Conservation (phyloP, 2,888 invertebrate genomes). For the Agonopterix heracliana region DNA sequence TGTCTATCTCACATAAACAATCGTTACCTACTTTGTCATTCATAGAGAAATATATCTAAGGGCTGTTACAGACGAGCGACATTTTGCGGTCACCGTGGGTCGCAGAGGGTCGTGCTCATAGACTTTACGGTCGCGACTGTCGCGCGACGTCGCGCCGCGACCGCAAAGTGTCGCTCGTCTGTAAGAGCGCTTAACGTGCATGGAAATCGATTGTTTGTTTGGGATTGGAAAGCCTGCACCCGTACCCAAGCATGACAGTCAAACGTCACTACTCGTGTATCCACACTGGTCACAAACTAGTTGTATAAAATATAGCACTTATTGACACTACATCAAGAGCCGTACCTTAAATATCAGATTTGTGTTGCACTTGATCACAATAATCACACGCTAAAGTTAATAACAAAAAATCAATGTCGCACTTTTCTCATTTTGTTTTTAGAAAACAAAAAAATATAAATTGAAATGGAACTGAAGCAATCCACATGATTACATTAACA, state of each 20-base stretch:
- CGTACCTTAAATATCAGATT: conserved; percentile 5
- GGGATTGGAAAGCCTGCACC: conserved; percentile 61
- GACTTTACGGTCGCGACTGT: too few relatives aligned
- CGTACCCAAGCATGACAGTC: conserved; percentile 70
- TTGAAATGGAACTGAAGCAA: too few relatives aligned
- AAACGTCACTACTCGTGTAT: conserved; percentile 26
- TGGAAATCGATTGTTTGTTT: conserved; percentile 37
- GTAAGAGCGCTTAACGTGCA: too few relatives aligned
- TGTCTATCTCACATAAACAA: conserved; percentile 47
- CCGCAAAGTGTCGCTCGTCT: too few relatives aligned
- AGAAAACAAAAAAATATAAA: conserved; percentile 19
- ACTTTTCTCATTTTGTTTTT: not conserved
- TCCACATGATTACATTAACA: too few relatives aligned
- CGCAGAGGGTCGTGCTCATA: too few relatives aligned
- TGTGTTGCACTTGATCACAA: conserved; percentile 5
- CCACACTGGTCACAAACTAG: conserved; percentile 37
- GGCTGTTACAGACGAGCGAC: too few relatives aligned
- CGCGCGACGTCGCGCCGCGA: too few relatives aligned
- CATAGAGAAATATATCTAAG: too few relatives aligned
- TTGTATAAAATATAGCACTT: conserved; percentile 25
- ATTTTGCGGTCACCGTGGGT: too few relatives aligned
- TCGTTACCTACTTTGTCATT: too few relatives aligned
- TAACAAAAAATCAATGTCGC: not conserved
- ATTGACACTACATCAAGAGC: conserved; percentile 7
- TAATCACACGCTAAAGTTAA: not conserved